Conservation (phyloP, 2,888 invertebrate genomes). For the Tetheella fluctuosa region DNA sequence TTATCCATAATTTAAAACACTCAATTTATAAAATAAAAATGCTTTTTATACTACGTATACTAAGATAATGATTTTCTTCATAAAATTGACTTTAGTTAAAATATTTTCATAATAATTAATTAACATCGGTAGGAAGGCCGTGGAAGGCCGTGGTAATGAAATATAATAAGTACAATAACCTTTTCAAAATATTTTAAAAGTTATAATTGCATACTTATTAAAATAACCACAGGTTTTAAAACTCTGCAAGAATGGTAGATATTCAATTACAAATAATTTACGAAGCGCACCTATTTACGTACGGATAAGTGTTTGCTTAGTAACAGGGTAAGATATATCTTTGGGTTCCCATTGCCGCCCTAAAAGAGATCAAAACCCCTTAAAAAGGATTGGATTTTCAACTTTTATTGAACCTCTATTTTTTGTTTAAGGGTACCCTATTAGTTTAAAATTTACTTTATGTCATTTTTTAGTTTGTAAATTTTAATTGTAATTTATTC, state of each 20-base stretch:
- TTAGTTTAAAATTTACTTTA: too few species aligned
- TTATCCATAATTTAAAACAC: neutral
- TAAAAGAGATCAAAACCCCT: too few species aligned
- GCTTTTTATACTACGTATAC: neutral
- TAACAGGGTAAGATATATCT: too few species aligned
- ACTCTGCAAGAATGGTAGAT: neutral
- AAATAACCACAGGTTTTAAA: neutral
- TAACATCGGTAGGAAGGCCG: neutral
- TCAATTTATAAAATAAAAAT: neutral
- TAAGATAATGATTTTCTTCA: neutral
- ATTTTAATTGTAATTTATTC: too few species aligned
- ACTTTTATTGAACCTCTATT: too few species aligned
- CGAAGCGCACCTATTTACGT: too few species aligned
- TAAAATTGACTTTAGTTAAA: neutral
- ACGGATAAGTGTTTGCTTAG: too few species aligned
- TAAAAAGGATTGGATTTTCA: too few species aligned
- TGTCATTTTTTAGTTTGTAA: too few species aligned
- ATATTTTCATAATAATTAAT: neutral
- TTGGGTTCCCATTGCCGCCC: too few species aligned
- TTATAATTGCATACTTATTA: neutral
- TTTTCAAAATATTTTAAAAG: neutral
- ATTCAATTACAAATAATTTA: neutral
- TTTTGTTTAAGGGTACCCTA: too few species aligned
- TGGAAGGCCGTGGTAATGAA: neutral
- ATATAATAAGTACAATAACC: neutral